Evolutionary conservation across 1,140 invertebrate species (phyloP), one percentile per base, ranked within the genome.

Genomic region (Drosophila navojoa): DNA sequence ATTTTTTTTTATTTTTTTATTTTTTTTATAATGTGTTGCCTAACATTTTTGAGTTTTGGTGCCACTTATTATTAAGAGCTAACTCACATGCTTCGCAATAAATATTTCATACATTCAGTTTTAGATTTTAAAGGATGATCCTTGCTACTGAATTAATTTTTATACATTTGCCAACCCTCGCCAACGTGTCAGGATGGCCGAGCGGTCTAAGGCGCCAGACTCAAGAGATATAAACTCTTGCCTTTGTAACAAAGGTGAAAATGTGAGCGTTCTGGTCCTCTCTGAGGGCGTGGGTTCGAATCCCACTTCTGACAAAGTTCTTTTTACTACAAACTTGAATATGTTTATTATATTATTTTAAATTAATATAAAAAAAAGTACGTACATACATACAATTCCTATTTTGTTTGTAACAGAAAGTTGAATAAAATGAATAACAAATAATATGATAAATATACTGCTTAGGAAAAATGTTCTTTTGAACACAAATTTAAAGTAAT

Each of bases 281-380:
- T 95, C 93, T 95, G 95, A 95, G 95, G 95, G 95, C 95, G 95
- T 96, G 95, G 95, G 95, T 96, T 96, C 95, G 95, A 96, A 96
- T 95, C 95, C 95, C 95, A 96, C 95, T 96, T 95, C 95, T 96
- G 95, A 96, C 95, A 96, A 92, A 93, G 61, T 68, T 90, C 92
- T 94, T 94, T 93, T 92, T 13, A 1, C 19, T 13, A 1, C 19
- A 38, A 49, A 32, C 27, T 29, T 50, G 5, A 50, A 7, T 11
- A 10, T 4, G 9, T 22, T 38, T 16, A 13, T 2, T 40, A 9
- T 22, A 19, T 60, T 29, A 15, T 29, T 0, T 22, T 11, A 3
- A n/a, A n/a, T n/a, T n/a, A n/a, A n/a, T n/a, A n/a, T n/a, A n/a
- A n/a, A n/a, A n/a, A n/a, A n/a, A n/a, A n/a, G n/a, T n/a, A n/a